Conservation (phyloP, 2,113 vertebrate genomes). For the Bagarius yarrelli region DNA sequence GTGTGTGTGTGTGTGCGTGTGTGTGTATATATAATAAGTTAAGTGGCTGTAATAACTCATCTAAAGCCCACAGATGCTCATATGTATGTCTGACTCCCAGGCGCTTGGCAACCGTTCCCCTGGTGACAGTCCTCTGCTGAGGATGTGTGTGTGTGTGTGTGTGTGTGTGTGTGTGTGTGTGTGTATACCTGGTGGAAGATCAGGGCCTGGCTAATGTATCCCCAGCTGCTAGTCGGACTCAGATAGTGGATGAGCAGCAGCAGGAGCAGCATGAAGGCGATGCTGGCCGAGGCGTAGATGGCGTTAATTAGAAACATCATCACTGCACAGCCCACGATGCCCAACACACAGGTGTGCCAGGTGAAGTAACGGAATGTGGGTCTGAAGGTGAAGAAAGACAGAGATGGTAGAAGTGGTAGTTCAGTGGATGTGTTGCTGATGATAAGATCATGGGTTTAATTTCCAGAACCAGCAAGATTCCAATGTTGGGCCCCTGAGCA, state of each 20-base stretch:
- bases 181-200: conserved; percentile 87
- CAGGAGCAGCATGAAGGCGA: conserved; percentile 85
- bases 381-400: conserved; percentile 60
- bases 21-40: conserved; percentile 59
- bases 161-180: not conserved
- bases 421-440: too few relatives aligned
- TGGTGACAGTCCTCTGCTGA: conserved; percentile 61
- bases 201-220: conserved; percentile 89
- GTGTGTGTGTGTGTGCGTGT: conserved; percentile 5
- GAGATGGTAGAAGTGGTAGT: not conserved
- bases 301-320: conserved; percentile 94
- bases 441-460: too few relatives aligned
- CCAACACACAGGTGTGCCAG: conserved; percentile 85
- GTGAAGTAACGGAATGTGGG: conserved; percentile 90
- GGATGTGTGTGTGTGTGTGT: conserved; percentile 40
- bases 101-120: conserved; percentile 61
- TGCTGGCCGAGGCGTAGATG: conserved; percentile 83
- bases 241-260: conserved; percentile 88
- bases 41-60: conserved; percentile 73
- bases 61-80: conserved; percentile 47
- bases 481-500: too few relatives aligned
- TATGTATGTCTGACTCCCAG: conserved; percentile 59
- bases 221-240: conserved; percentile 88
- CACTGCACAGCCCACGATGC: conserved; percentile 80
- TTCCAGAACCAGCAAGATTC: too few relatives aligned